Conservation (phyloP, 2,113 vertebrate species). For the Electrona antarctica region DNA sequence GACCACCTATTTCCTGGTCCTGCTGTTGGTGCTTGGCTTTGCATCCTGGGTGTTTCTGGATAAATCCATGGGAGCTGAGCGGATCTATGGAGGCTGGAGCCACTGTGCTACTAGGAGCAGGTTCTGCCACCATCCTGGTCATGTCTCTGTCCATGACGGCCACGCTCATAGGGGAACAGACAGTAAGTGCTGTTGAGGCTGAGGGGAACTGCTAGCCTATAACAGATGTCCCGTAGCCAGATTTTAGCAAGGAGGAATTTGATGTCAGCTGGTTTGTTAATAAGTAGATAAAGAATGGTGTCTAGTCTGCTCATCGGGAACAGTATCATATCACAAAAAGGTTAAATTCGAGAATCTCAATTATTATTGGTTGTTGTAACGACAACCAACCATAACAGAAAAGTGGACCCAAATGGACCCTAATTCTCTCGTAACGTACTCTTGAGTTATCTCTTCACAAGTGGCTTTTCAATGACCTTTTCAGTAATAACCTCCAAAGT, state of each 20-base stretch:
- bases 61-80: constrained; percentile 51
- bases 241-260: too few relatives aligned
- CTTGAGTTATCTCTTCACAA: too few relatives aligned
- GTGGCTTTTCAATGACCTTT: neutral
- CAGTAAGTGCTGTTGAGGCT: too few relatives aligned
- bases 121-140: constrained; percentile 87
- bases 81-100: constrained; percentile 82
- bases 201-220: too few relatives aligned
- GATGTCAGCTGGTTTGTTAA: neutral
- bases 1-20: constrained; percentile 86
- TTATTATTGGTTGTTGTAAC: too few relatives aligned
- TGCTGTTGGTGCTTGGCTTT: constrained; percentile 83
- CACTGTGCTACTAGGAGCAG: constrained; percentile 78
- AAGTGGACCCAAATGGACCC: too few relatives aligned
- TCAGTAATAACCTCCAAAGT: too few relatives aligned
- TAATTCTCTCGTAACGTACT: too few relatives aligned
- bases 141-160: constrained; percentile 92
- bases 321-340: too few relatives aligned
- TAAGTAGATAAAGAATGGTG: neutral
- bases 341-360: too few relatives aligned
- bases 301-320: neutral
- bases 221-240: too few relatives aligned
- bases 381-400: neutral
- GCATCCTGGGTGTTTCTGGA: constrained; percentile 83
- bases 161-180: constrained; percentile 87